Percentiles rank a stretch among this genome's conserved stretches.
Evolutionary conservation across 2,797 vertebrate genomes (phyloP).

Genomic region (Sphenopsis melanotis): DNA sequence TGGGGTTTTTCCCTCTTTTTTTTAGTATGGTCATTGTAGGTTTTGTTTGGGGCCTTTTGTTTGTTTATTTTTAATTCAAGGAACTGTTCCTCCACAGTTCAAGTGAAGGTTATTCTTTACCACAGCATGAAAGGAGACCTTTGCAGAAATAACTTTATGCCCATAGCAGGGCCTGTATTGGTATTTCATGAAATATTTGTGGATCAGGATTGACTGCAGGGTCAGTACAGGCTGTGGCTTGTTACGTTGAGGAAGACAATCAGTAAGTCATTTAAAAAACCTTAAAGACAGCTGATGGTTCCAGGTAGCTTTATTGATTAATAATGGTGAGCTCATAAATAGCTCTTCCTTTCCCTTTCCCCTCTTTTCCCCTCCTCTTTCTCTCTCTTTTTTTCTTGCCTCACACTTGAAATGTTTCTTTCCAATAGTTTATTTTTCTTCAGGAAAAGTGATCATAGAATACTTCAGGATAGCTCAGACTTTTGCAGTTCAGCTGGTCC

Average conservation of each 20-base stretch:
- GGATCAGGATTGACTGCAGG: not conserved
- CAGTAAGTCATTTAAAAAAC: not conserved
- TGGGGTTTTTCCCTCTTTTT: fast-evolving
- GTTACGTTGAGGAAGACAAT: not conserved
- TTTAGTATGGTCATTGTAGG: not conserved
- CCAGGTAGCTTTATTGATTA: not conserved
- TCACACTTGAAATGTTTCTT: not conserved
- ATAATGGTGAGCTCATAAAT: not conserved
- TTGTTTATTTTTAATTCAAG: not conserved
- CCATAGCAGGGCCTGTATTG: not conserved
- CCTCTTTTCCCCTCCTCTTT: too few relatives aligned
- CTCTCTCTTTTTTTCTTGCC: not conserved
- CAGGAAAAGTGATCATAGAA: not conserved
- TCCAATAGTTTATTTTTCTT: not conserved
- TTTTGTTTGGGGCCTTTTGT: not conserved
- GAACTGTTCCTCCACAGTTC: not conserved
- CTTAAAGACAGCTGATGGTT: not conserved
- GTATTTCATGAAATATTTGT: not conserved
- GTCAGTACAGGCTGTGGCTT: not conserved
- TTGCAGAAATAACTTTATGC: not conserved
- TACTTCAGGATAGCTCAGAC: not conserved
- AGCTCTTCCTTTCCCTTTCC: too few relatives aligned
- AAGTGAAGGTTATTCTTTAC: not conserved
- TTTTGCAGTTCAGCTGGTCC: not conserved
- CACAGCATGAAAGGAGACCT: not conserved